Evolutionary conservation across 1,140 invertebrate genomes (phyloP).

Genomic region (Pollicipes pollicipes): DNA sequence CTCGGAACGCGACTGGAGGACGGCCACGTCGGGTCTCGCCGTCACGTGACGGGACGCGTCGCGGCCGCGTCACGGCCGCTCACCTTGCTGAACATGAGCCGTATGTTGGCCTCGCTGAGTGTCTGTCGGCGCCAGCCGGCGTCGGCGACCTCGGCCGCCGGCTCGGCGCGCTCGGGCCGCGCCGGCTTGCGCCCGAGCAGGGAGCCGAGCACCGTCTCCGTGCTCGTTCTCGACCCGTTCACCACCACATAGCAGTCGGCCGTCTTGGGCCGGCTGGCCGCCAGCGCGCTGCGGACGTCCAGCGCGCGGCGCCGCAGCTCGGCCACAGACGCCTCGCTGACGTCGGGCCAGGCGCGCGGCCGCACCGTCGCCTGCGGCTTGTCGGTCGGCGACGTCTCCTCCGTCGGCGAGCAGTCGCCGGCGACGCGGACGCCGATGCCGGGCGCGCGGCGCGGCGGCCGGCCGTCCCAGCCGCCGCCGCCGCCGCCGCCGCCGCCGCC

Average conservation of each 20-base stretch:
- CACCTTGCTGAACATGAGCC: conserved; percentile 1
- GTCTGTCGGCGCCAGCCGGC: not conserved
- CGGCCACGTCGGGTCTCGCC: too few relatives aligned
- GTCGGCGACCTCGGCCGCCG: not conserved
- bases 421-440: not conserved
- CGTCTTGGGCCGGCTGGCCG: not conserved
- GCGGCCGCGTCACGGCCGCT: too few relatives aligned
- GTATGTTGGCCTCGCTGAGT: not conserved
- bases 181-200: not conserved
- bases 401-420: not conserved
- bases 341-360: too few relatives aligned
- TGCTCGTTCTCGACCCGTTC: not conserved
- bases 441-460: too few relatives aligned
- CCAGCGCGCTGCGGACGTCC: not conserved
- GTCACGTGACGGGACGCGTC: too few relatives aligned
- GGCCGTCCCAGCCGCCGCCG: not conserved
- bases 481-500: too few relatives aligned
- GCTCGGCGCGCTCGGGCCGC: not conserved
- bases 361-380: not conserved
- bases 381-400: too few relatives aligned
- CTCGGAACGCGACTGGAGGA: too few relatives aligned
- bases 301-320: not conserved
- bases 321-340: not conserved
- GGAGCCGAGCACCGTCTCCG: not conserved
- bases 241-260: not conserved